phyloP scores from a whole-genome alignment of 2,797 vertebrate genomes.

The Artibeus jamaicensis region DNA sequence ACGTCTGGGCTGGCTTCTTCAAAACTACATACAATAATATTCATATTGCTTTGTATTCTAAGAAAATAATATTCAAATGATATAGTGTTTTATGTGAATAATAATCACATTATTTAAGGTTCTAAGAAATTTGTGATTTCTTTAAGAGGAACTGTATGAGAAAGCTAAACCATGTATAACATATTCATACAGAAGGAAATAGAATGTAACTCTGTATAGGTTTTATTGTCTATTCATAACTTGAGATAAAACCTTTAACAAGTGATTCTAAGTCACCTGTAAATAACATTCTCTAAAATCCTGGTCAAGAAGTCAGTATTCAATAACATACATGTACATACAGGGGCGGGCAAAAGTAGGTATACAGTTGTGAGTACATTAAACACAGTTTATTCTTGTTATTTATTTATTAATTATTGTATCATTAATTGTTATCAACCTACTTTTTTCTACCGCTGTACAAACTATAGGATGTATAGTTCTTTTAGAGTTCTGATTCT shows the following conservation, averaged over 20 bases:
- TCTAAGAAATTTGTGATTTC: not conserved
- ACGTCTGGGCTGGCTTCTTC: not conserved
- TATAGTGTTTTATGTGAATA: not conserved
- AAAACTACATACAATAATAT: not conserved
- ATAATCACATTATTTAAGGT: not conserved
- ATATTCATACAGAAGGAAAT: not conserved
- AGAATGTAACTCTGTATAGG: not conserved
- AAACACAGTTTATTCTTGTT: not conserved
- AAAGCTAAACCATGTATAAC: not conserved
- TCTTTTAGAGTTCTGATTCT: conserved; percentile 11
- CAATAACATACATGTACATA: not conserved
- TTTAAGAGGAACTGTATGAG: not conserved
- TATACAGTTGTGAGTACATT: not conserved
- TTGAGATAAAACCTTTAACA: not conserved
- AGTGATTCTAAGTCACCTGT: not conserved
- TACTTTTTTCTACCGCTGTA: not conserved
- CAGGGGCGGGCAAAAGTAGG: not conserved
- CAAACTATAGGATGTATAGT: not conserved
- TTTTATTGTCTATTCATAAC: not conserved
- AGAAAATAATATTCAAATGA: not conserved
- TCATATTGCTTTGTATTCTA: not conserved
- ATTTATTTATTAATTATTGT: not conserved
- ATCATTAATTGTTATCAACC: not conserved
- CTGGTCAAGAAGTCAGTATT: not conserved
- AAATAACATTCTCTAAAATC: conserved; percentile 6